Conservation (phyloP, 2,113 vertebrate species). For the chimpanzee (Pan troglodytes) region NHGRI_mPanTro3-v2.1_pri NC_072398.2:50200501-50201000, state of each 20-base stretch:
- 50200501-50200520: neutral
- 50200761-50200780: slow-evolving; percentile 24
- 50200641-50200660: too few relatives aligned
- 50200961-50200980: neutral
- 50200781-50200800: slow-evolving; percentile 40
- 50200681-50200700: slow-evolving; percentile 11
- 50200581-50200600: neutral
- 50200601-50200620: neutral
- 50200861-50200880: neutral
- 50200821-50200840: neutral
- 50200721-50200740: slow-evolving; percentile 21
- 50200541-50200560: neutral
- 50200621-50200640: slow-evolving; percentile 16
- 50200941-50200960: neutral
- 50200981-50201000: neutral
- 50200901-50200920: neutral
- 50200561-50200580: neutral
- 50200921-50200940: neutral
- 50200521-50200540: neutral
- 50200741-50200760: slow-evolving; percentile 49
- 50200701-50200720: slow-evolving; percentile 7
- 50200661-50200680: neutral
- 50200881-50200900: neutral
- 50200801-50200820: neutral
- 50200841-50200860: neutral